phyloP scores from a whole-genome alignment of 2,113 vertebrate species.

The Neolamprologus caudopunctatus region DNA sequence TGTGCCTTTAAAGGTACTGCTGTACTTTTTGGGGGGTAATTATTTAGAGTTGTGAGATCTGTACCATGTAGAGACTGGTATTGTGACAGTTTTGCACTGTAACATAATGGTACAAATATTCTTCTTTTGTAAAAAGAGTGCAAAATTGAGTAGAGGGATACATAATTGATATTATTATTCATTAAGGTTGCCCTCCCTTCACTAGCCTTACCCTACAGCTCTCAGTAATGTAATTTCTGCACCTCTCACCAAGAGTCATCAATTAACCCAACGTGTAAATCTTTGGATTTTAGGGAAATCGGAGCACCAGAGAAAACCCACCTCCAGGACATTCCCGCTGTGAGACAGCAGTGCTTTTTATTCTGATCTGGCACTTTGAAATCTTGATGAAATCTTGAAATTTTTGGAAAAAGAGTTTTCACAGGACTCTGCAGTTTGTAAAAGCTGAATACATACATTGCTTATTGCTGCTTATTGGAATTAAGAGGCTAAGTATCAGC shows the following conservation, averaged over 20 bases:
- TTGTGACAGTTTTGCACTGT: background rate
- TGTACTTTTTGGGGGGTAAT: background rate
- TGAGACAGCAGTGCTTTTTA: background rate
- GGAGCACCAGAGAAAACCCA: background rate
- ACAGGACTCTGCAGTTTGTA: background rate
- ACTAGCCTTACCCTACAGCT: background rate
- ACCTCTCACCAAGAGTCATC: background rate
- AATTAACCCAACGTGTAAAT: background rate
- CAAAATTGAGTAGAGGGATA: background rate
- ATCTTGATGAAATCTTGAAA: background rate
- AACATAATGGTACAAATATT: background rate
- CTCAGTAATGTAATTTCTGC: background rate
- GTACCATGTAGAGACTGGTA: background rate
- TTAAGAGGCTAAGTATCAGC: background rate
- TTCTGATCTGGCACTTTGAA: background rate
- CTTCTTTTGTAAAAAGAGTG: background rate
- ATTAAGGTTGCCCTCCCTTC: background rate
- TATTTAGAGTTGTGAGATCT: background rate
- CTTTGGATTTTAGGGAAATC: background rate
- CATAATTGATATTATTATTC: background rate
- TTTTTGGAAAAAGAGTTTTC: background rate
- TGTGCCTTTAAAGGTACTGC: background rate
- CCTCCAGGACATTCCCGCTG: background rate
- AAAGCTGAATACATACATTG: background rate
- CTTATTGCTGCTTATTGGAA: background rate